These are phyloP conservation scores for Drosophila tanythrix DNA, from an alignment of 2,888 invertebrate genomes.

Conservation along the genomic window DNA sequence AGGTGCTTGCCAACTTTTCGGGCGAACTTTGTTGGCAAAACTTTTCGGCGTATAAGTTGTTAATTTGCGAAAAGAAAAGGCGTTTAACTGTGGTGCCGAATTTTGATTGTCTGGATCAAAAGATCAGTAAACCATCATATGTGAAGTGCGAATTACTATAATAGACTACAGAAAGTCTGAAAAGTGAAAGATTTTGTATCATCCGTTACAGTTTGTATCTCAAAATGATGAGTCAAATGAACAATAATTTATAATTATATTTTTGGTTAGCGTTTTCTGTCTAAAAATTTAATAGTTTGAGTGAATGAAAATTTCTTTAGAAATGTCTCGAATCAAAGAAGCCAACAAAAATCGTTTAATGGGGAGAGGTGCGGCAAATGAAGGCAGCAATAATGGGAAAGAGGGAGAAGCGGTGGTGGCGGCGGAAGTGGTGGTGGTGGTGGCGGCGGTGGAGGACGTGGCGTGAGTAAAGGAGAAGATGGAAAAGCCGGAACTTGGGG, in stretches of 20 bases:
- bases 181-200: not conserved
- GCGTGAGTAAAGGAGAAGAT: not conserved
- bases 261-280: slow-evolving; percentile 25
- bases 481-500: slow-evolving; percentile 2
- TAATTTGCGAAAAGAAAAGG: slow-evolving; percentile 78
- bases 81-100: slow-evolving; percentile 70
- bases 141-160: slow-evolving; percentile 8
- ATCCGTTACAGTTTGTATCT: not conserved
- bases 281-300: slow-evolving; percentile 5
- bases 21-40: slow-evolving; percentile 65
- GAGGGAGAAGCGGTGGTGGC: not conserved
- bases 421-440: not conserved
- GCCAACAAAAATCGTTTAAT: not conserved
- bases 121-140: slow-evolving; percentile 26
- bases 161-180: not conserved
- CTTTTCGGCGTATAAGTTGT: slow-evolving; percentile 76
- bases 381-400: not conserved
- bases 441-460: slow-evolving; percentile 5
- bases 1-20: slow-evolving; percentile 72
- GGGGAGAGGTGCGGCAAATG: not conserved
- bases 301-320: not conserved
- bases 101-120: slow-evolving; percentile 49
- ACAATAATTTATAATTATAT: not conserved
- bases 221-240: not conserved
- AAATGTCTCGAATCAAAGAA: slow-evolving; percentile 5